Conservation (phyloP, 2,113 vertebrate species). For the Tylochromis polylepis region DNA sequence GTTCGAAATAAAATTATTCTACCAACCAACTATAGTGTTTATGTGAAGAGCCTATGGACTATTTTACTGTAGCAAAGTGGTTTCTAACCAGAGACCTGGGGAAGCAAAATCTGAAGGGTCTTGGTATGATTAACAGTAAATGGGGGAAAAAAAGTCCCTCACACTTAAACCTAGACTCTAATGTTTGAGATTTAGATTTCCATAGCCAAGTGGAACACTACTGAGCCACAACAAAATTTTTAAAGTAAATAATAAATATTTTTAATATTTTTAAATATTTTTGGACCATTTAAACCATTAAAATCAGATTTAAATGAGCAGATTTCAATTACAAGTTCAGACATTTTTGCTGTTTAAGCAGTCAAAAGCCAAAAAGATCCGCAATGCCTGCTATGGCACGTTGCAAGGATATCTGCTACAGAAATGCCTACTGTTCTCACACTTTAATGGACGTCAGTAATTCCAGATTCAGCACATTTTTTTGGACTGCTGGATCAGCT, state of each 20-base stretch:
- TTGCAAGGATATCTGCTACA: background rate
- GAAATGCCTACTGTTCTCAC: background rate
- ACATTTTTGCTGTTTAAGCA: background rate
- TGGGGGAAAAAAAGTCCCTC: background rate
- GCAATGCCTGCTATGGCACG: background rate
- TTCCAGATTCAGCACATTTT: background rate
- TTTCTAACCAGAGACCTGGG: no score
- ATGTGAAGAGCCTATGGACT: no score
- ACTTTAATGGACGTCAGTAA: rapidly evolving
- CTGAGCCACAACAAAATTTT: background rate
- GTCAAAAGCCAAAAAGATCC: background rate
- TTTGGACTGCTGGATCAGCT: background rate
- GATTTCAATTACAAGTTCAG: background rate
- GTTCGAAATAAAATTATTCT: no score
- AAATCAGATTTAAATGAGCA: background rate
- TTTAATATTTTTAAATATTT: no score
- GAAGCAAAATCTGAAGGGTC: no score
- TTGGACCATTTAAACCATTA: background rate
- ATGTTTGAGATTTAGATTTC: background rate
- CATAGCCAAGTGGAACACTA: background rate
- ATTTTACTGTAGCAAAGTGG: no score
- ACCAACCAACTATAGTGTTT: no score
- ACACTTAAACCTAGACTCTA: background rate
- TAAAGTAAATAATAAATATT: background rate
- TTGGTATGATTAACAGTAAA: no score